Base-by-base conservation (phyloP, 2,113 vertebrate species). In the Oostethus manadensis region DNA sequence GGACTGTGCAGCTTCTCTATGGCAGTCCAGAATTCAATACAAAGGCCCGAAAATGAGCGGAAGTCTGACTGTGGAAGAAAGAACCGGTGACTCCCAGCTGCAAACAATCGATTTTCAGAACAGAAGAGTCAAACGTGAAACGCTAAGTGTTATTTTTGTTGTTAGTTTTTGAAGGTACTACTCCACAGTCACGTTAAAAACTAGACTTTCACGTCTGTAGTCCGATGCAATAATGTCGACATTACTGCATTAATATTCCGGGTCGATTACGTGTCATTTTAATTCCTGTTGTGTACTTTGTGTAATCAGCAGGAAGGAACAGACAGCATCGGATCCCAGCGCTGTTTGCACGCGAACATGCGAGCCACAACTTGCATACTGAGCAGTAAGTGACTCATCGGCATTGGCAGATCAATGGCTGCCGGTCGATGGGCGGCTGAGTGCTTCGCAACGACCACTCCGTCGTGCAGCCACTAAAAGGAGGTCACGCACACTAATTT, bases 351-450 rank as follows among this genome's bases (percentile, higher is more conserved):
- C 78, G 68, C 56, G 33, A 56, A 71, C 26, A n/a, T 46, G 65
- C 79, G 78, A 76, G 54, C 6, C 26, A 17, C 43, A 46, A 58
- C 43, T 22, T 74, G 78, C 73, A 82, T 76, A 68, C 73, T 58
- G 78, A 83, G 66, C 50, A 77, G 70, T 58, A 9, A 45, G 70
- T 70, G 78, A 83, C 68, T 83, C 83, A 83, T 79, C 79, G 75
- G 75, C 76, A 64, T 82, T 72, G 50, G 73, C 73, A 82, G 73
- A 87, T 87, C 82, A 72, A 85, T 85, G 77, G 60, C 68, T 61
- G 72, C 26, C 35, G 61, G 76, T 88, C 80, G 72, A 88, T 86
- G 71, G 64, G 80, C 20, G 76, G 70, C 76, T 77, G 81, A 88
- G 78, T 80, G 82, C 78, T 83, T 80, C 80, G 75, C 80, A 76